Conservation (phyloP, 2,113 vertebrate genomes). For the Lophius piscatorius region DNA sequence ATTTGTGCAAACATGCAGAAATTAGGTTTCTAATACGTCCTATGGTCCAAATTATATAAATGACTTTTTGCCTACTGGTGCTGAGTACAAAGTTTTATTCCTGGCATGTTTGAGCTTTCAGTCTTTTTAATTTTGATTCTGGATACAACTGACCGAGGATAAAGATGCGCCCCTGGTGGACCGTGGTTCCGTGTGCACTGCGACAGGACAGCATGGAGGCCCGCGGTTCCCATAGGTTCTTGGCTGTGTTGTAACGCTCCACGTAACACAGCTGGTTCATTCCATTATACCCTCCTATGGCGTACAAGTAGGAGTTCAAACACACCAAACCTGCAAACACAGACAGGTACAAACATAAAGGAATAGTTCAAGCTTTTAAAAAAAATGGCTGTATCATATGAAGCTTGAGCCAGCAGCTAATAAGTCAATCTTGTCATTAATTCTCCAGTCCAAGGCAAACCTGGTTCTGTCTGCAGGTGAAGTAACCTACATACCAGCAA, state of each 20-base stretch:
- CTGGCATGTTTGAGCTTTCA: too few species aligned
- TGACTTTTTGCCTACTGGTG: too few species aligned
- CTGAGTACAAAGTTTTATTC: too few species aligned
- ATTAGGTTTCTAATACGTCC: too few species aligned
- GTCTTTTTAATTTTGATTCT: not conserved
- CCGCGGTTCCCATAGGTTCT: slow-evolving; percentile 78
- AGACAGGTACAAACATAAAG: not conserved
- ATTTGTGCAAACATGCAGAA: too few species aligned
- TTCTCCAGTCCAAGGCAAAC: too few species aligned
- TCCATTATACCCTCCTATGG: slow-evolving; percentile 82
- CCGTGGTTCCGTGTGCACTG: slow-evolving; percentile 80
- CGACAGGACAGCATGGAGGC: slow-evolving; percentile 79
- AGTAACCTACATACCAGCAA: too few species aligned
- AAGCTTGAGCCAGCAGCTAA: not conserved
- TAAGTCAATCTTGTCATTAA: too few species aligned
- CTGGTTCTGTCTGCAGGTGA: too few species aligned
- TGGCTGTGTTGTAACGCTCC: slow-evolving; percentile 79
- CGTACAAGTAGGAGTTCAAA: slow-evolving; percentile 78
- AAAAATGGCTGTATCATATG: too few species aligned
- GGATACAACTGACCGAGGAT: slow-evolving; percentile 75
- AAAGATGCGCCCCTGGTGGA: slow-evolving; percentile 78
- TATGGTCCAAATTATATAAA: too few species aligned
- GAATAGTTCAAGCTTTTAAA: not conserved
- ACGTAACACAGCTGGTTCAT: slow-evolving; percentile 73
- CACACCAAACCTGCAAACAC: slow-evolving; percentile 75